Evolutionary conservation across 2,797 vertebrate genomes (phyloP), one percentile per base, ranked within the genome.

Genomic region (Sebastes baramenuke): DNA sequence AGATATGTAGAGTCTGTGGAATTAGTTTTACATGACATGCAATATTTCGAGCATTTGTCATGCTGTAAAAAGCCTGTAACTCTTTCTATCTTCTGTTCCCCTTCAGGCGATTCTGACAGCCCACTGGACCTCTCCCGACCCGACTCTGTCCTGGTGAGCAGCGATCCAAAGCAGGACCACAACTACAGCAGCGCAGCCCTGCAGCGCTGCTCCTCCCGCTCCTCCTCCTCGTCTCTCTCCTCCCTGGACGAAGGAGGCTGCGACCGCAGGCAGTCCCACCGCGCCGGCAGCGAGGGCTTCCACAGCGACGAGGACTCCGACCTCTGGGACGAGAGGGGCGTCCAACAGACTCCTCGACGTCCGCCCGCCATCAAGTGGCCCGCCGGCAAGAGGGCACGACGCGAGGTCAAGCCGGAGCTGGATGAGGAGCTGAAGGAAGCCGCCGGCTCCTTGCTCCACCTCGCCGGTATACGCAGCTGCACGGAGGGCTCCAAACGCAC

Each of bases 381-480:
- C 62, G 92, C 95, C 13, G 91, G 89, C 83, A 96, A 97, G 89
- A 96, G 96, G 90, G 94, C 89, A 2, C 86, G 96, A 0, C 94
- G 96, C 49, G 97, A 97, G 87, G 83, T 95, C 6, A 96, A 97
- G 84, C 96, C 96, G 3, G 99, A 99, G 91, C 96, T 99, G 18
- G 99, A 99, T 14, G 98, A 99, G 89, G 98, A 99, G 97, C 92
- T 99, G 75, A 99, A 99, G 89, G 99, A 99, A 87, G 99, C 99
- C 0, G 99, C 99, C 0, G 99, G 99, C 27, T 99, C 99, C 22
- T 96, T 99, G 90, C 96, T 99, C 74, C 98, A 99, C 94, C 97
- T 99, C 29, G 98, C 99, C 3, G 98, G 99, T 83, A 97, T 99
- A 93, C 97, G 97, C 87, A 97, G 96, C 16, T 98, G 97, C 91